These are phyloP conservation scores for Heteromurus nitidus DNA, from an alignment of 2,888 invertebrate species.

Conservation along the genomic window DNA sequence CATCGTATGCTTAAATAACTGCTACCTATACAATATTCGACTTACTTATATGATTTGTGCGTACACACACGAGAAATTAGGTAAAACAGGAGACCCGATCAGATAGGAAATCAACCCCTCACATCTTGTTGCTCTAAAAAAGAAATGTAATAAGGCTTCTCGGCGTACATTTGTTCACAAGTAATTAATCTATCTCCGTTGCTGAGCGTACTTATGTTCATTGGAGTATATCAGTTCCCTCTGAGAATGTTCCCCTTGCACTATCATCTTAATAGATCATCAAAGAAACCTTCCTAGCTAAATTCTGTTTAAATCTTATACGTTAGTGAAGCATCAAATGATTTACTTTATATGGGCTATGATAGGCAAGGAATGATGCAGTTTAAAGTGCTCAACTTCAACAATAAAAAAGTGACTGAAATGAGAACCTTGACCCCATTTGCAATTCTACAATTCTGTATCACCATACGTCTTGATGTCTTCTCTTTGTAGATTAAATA, in stretches of 20 bases:
- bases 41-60: no score
- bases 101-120: conserved; percentile 22
- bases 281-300: background rate
- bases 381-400: no score
- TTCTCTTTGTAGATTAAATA: conserved; percentile 16
- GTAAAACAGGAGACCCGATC: conserved; percentile 16
- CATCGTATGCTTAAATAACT: no score
- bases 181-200: no score
- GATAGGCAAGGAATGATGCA: background rate
- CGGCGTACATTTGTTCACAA: background rate
- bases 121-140: background rate
- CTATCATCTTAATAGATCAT: background rate
- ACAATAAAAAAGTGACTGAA: conserved; percentile 32
- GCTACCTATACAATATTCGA: no score
- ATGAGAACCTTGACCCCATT: conserved; percentile 48
- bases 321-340: conserved; percentile 8
- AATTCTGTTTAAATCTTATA: background rate
- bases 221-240: no score
- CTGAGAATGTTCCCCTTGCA: no score
- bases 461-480: conserved; percentile 26
- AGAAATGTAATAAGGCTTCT: background rate
- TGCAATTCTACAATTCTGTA: conserved; percentile 19
- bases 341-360: background rate
- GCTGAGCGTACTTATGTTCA: no score
- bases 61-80: no score